phyloP scores from a whole-genome alignment of 2,888 invertebrate species.

The Rotaria macrura region DNA sequence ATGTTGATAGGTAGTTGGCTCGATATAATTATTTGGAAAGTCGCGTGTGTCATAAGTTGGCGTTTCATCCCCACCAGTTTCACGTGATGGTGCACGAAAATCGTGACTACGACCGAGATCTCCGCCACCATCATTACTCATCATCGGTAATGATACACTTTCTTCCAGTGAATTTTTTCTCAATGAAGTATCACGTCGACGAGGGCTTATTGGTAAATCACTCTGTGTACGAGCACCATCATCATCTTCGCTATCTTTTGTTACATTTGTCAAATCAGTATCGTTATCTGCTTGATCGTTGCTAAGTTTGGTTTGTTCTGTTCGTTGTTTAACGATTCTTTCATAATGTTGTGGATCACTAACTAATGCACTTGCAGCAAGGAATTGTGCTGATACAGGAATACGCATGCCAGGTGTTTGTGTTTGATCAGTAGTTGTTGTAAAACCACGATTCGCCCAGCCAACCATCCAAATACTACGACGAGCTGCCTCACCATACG shows the following conservation, averaged over 20 bases:
- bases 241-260: constrained; percentile 1
- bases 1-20: not conserved
- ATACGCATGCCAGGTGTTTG: not conserved
- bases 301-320: not conserved
- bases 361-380: not conserved
- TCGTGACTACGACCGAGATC: not conserved
- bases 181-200: constrained; percentile 6
- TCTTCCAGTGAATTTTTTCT: not conserved
- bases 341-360: constrained; percentile 16
- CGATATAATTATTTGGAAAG: not conserved
- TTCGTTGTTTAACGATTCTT: not conserved
- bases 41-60: not conserved
- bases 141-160: not conserved
- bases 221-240: not conserved
- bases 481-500: not conserved
- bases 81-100: constrained; percentile 10
- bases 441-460: not conserved
- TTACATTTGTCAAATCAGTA: not conserved
- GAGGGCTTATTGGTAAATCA: not conserved
- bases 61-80: not conserved
- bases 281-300: constrained; percentile 9
- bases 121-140: not conserved
- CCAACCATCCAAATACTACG: not conserved
- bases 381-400: not conserved
- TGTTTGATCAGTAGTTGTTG: not conserved